These are phyloP conservation scores for Malacoctenus gilli DNA, from an alignment of 2,797 vertebrate species.

Conservation along the genomic window DNA sequence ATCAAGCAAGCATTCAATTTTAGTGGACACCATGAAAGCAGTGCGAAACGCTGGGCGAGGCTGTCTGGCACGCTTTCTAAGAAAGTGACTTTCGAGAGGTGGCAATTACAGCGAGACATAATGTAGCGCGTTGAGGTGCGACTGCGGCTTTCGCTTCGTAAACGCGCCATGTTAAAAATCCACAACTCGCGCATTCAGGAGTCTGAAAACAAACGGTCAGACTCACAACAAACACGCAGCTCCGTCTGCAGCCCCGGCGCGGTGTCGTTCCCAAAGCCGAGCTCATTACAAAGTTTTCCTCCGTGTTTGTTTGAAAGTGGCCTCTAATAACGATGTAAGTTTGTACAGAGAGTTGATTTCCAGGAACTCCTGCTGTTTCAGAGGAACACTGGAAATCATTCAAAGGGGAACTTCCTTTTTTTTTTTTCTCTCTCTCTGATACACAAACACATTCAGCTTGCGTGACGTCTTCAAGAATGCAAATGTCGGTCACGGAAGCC, in stretches of 20 bases:
- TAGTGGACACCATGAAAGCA: conserved; percentile 34
- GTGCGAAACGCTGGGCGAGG: conserved; percentile 54
- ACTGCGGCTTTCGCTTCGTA: conserved; percentile 23
- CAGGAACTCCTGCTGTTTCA: conserved; percentile 30
- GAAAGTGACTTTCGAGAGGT: conserved; percentile 69
- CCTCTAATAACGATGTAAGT: conserved; percentile 33
- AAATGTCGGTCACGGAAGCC: conserved; percentile 45
- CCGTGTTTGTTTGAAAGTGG: conserved; percentile 35
- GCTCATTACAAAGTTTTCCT: conserved; percentile 46
- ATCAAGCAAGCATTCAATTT: conserved; percentile 68
- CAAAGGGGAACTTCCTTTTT: conserved; percentile 10
- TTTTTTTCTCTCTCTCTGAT: not conserved
- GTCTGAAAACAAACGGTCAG: conserved; percentile 31
- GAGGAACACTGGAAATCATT: conserved; percentile 28
- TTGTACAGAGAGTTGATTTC: conserved; percentile 31
- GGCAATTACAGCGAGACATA: conserved; percentile 68
- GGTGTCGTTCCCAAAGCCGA: conserved; percentile 27
- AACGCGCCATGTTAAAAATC: conserved; percentile 35
- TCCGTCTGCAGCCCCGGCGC: conserved; percentile 21
- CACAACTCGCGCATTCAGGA: conserved; percentile 9
- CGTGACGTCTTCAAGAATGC: conserved; percentile 12
- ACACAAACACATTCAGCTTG: conserved; percentile 18
- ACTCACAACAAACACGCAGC: conserved; percentile 37
- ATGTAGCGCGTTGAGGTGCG: too few species aligned
- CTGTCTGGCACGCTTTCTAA: conserved; percentile 57